Evolutionary conservation across 2,113 vertebrate species (phyloP).

Genomic region (Rhizomys pruinosus): DNA sequence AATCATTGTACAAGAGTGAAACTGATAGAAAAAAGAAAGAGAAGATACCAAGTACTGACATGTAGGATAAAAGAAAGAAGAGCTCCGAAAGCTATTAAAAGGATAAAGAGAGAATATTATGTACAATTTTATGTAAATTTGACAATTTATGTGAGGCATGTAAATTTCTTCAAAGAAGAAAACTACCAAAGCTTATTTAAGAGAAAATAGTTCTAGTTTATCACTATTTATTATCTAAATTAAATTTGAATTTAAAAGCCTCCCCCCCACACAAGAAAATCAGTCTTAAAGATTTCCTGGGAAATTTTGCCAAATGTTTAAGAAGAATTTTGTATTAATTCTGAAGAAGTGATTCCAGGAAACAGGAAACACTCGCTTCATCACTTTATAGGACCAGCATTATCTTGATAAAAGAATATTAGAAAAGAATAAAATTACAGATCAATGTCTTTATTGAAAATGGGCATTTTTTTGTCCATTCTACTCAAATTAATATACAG

Average conservation of each 20-base stretch:
- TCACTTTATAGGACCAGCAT: neutral
- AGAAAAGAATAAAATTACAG: neutral
- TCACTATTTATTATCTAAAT: neutral
- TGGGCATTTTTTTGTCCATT: too few relatives aligned
- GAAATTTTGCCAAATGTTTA: neutral
- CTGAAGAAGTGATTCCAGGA: neutral
- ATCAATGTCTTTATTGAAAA: neutral
- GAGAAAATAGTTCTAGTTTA: neutral
- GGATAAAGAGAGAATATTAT: neutral
- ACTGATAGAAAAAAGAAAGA: neutral
- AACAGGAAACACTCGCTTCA: neutral
- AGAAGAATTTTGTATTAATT: neutral
- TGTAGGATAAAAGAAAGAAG: neutral
- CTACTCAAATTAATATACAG: too few relatives aligned
- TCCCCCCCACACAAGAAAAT: neutral
- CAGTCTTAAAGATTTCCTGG: neutral
- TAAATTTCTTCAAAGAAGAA: neutral
- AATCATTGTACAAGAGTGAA: neutral
- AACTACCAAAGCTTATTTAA: neutral
- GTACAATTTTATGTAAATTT: neutral
- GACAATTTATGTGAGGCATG: neutral
- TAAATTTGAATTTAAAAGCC: neutral
- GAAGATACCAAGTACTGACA: neutral
- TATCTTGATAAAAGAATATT: neutral
- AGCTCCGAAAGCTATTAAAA: neutral